Base-by-base conservation (phyloP, 2,113 vertebrate species). In the Cinclus cinclus region DNA sequence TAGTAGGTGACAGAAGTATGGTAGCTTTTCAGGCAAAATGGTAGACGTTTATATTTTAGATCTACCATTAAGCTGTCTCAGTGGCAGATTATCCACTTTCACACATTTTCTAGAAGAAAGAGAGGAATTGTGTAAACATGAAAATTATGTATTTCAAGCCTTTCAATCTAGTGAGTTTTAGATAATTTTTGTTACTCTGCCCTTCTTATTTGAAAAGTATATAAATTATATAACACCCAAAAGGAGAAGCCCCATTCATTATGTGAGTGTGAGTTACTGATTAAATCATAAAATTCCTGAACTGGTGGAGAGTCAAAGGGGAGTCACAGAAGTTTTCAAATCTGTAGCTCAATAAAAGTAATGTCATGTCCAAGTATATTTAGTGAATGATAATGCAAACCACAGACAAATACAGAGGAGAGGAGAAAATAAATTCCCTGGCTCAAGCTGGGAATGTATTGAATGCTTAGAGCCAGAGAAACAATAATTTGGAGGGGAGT, bases 381-480 rank as follows among this genome's bases (percentile, higher is more conserved):
- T 90, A 94, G 83, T 76, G 76, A 89, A 96, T 92, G 59, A 74
- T 89, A 93, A 90, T 95, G 82, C 74, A 96, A 95, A 93, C 80
- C 79, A 95, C 92, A 89, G 69, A 79, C 13, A 96, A 85, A 95
- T 76, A 90, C n/a, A 92, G 65, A 63, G 79, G 82, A 87, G 49
- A 91, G 56, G 65, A 95, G 91, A 95, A 93, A 77, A 94, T 96
- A 90, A 47, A 94, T 88, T 84, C 47, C 42, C 63, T 97, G 94
- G 94, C 93, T 95, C 77, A 88, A 74, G 60, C 21, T 82, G 91
- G 78, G 95, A 88, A 91, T 96, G 89, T 93, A 92, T 18, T 83
- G 65, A 96, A 92, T 94, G n/a, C 59, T 96, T 91, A 94, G 76
- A 92, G 95, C 86, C 91, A 96, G 87, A 86, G 71, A 94, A 95